These are phyloP conservation scores for Accipiter virgatus DNA, from an alignment of 2,113 vertebrate genomes.

Conservation along the genomic window DNA sequence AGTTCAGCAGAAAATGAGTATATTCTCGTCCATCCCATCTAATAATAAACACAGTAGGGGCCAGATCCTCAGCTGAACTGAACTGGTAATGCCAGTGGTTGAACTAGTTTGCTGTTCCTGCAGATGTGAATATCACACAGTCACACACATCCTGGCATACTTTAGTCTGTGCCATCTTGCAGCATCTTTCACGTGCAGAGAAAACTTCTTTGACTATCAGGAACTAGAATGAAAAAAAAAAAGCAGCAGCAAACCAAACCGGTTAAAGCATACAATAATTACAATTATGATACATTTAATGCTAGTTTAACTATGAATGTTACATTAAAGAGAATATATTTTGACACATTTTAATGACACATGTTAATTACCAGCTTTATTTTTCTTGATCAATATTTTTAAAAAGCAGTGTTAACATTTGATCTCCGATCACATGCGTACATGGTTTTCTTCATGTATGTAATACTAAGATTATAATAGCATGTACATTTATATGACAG, in stretches of 20 bases:
- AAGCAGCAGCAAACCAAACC: neutral
- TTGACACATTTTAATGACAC: neutral
- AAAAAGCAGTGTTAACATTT: neutral
- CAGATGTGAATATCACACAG: neutral
- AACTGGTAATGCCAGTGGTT: neutral
- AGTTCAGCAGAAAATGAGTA: slow-evolving; percentile 35
- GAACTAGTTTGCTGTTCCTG: neutral
- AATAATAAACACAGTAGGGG: slow-evolving; percentile 17
- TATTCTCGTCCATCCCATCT: neutral
- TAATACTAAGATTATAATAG: neutral
- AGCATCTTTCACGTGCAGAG: neutral
- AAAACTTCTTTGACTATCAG: neutral
- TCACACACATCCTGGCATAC: neutral
- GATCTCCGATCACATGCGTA: neutral
- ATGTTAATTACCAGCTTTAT: neutral
- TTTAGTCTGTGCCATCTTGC: neutral
- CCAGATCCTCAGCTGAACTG: slow-evolving; percentile 30
- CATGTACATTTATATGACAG: neutral
- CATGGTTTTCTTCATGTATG: neutral
- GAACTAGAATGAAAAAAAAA: neutral
- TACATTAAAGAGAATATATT: neutral
- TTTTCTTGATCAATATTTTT: neutral
- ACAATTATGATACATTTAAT: neutral
- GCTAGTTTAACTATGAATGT: neutral
- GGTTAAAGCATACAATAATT: neutral